Evolutionary conservation across 1,140 invertebrate genomes (phyloP), one percentile per base, ranked within the genome.

Genomic region (Pectinophora gossypiella): DNA sequence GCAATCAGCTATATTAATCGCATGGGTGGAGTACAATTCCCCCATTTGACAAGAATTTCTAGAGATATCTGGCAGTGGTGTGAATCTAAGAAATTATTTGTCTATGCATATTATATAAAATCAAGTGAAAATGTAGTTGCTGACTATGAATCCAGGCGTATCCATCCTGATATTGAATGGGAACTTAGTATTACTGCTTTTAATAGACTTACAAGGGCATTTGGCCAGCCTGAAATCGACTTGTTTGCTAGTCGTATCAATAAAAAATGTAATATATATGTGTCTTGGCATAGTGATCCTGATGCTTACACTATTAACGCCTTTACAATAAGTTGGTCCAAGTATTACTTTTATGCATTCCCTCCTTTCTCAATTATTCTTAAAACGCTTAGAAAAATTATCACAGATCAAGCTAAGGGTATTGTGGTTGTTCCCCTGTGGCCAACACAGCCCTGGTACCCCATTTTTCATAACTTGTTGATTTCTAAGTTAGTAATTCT

Each of bases 11-110:
- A 53, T 18, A 47, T 53, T 21, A 53, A 53, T 19, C 19, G 38
- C 2, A 44, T 44, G 38, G 50, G 50, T 2, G 38, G 50, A 16
- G 20, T 54, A 6, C 52, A 48, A 32, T 54, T 22, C 19, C 44
- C 52, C 3, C 52, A 54, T 16, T 15, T 54, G 3, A 54, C 35
- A 10, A n/a, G 49, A n/a, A 35, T 55, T 3, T 20, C 46, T 19
- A 40, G 27, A 35, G 16, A 49, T 1, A 35, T 55, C 20, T 55
- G 53, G 53, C 53, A 55, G 19, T 55, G 53, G 53, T 55, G 53
- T 42, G 53, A 55, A 19, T 20, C 15, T 5, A 19, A 45, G 1
- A 16, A 48, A 44, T 1, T 55, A 6, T 44, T 13, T 35, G 19
- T 55, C 1, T 49, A 32, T 21, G 53, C 53, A 6, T 42, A 35